Base-by-base conservation (phyloP, 2,888 invertebrate genomes). In the Silvanus unidentatus region DNA sequence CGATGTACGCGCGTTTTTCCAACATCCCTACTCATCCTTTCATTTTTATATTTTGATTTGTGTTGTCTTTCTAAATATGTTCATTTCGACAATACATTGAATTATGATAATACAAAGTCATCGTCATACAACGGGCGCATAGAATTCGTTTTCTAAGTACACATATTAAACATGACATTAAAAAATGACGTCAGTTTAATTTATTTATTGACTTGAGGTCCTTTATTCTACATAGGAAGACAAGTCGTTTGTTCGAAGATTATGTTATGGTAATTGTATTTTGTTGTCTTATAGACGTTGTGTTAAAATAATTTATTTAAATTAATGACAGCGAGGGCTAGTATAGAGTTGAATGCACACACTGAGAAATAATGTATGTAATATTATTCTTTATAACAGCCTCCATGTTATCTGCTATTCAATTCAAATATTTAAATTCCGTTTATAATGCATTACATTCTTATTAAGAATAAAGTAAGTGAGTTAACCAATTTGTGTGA, bases 1-100 rank as follows among this genome's bases (percentile, higher is more conserved):
- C 37, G 16, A 37, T 37, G 37, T 37, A 22, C 22, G 22, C n/a
- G n/a, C 22, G 3, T 22, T 22, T 22, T 8, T 22, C 22, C 22
- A 22, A 5, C 22, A n/a, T n/a, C n/a, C n/a, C n/a, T n/a, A n/a
- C n/a, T n/a, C n/a, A n/a, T n/a, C n/a, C n/a, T n/a, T n/a, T n/a
- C n/a, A n/a, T 22, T 22, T 22, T 22, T 22, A 34, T 38, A 30
- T 44, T 46, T 49, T 52, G 52, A 52, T 49, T 50, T 50, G 52
- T 49, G 49, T 47, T 49, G 52, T 49, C 44, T 42, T 40, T 12
- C 30, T 27, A 50, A 45, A 50, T 44, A 43, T 50, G 52, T 49
- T 48, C 48, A 39, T 50, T 50, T 52, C 42, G 49, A 50, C 52
- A 39, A 38, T 32, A 37, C 42, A 29, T 43, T 29, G 37, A 36